Base-by-base conservation (phyloP, 2,888 invertebrate genomes). In the Sphaerophoria rueppellii region DNA sequence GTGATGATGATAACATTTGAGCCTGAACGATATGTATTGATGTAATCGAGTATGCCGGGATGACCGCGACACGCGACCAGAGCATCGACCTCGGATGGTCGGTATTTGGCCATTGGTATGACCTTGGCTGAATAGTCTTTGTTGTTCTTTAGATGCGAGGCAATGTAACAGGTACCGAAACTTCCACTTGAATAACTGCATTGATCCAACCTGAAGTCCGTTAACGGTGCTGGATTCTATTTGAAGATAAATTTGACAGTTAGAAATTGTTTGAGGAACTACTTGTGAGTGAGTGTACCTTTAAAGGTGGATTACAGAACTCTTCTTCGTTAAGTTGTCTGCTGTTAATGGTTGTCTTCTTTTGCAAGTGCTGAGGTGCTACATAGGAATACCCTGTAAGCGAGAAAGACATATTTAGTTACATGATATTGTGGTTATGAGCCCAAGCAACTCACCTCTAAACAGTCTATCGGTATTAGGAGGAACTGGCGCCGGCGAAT, bases 401-500 rank as follows among this genome's bases (percentile, higher is more conserved):
- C 16, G 16, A 86, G 81, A 65, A 40, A 58, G n/a, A 7, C 24
- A 46, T 11, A n/a, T 16, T 63, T 37, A 16, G 11, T 24, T 43
- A 4, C 7, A 9, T 35, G 12, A 12, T 4, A 6, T 34, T 16
- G 37, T 9, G 3, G 6, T 4, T 40, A 40, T 2, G 12, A 34
- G 0, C 35, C 5, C n/a, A 35, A 9, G 4, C 9, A 58, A 89
- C 73, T 87, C 89, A 95, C 96, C 96, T 86, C 97, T 95, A 92
- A 98, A 98, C 87, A 98, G 93, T 90, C 96, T 96, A 89, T 97
- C 97, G 89, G 95, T 95, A 89, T 96, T 95, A 55, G 95, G 95
- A 50, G 98, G 98, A 73, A 96, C 95, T 82, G 96, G 95, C 16
- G 97, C 97, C 0, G 98, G 98, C 5, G 98, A 98, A 92, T 98